Percentiles rank a stretch among this genome's conserved stretches.
Conservation (phyloP, 2,797 vertebrate genomes). For the Toxotes lorentzi region DNA sequence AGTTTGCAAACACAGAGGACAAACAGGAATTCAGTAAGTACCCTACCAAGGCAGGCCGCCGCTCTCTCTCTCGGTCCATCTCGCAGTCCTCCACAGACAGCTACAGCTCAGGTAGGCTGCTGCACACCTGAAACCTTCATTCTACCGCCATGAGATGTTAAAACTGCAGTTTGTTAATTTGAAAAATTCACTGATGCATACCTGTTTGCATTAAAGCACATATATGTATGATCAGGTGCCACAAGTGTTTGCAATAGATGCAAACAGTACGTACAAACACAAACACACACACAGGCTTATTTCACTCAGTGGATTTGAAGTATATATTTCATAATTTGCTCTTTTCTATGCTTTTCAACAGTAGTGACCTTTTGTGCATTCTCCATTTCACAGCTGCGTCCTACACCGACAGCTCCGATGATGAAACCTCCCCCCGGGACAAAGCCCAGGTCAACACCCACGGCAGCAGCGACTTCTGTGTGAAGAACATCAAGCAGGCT, state of each 20-base stretch:
- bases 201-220: background rate
- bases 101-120: conserved; percentile 94
- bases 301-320: conserved; percentile 35
- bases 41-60: conserved; percentile 96
- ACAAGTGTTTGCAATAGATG: background rate
- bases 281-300: background rate
- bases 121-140: background rate
- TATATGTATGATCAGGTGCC: too few species aligned
- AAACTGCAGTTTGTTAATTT: background rate
- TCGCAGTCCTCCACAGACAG: conserved; percentile 99
- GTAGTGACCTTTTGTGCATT: conserved; percentile 54
- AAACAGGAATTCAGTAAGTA: conserved; percentile 99
- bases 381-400: conserved; percentile 89
- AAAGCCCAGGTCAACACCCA: conserved; percentile 96
- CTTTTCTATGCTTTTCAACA: conserved; percentile 37
- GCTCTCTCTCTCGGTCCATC: conserved; percentile 97
- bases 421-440: conserved; percentile 96
- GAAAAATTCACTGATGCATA: background rate
- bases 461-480: conserved; percentile 97
- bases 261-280: background rate
- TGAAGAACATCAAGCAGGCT: conserved; percentile 99
- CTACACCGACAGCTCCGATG: conserved; percentile 98
- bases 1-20: conserved; percentile 95
- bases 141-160: background rate
- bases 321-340: conserved; percentile 53